Base-by-base conservation (phyloP, 2,113 vertebrate genomes). In the Coptodon rendalli region DNA sequence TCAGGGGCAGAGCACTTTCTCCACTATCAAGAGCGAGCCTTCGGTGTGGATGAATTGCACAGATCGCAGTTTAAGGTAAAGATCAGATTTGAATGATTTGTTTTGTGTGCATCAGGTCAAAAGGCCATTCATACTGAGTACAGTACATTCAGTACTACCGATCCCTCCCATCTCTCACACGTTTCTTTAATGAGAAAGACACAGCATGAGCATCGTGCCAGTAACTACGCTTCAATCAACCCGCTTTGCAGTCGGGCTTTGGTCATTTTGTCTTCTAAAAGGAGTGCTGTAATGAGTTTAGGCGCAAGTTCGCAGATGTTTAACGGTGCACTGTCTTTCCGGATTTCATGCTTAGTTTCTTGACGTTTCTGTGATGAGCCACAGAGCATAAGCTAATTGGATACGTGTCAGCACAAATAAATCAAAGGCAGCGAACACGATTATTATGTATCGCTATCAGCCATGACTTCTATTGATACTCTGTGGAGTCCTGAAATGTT, bases 41-140 rank as follows among this genome's bases (percentile, higher is more conserved):
- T 36, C 90, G 1, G 54, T 86, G 2, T 95, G 94, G 95, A 13
- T 93, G 87, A 84, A 95, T 13, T 95, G 89, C 76, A 56, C 87
- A 2, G 92, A 94, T 19, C 89, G 88, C 29, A 83, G 9, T 52
- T 93, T 94, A 87, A 95, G 95, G 95, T 95, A 94, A 92, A 56
- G n/a, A 9, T 22, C 5, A 9, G 1, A 22, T 36, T 79, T 52
- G 52, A 31, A 27, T 24, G 7, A 57, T 52, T 50, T 76, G 8
- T 80, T 76, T 7, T 5, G n/a, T 66, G 53, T 71, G 31, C 53
- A 59, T 40, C 36, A 5, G 27, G 22, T 76, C 59, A 57, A 14
- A 13, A 27, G 50, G 7, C 7, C 43, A 24, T 9, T 36, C 17
- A 19, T 7, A 29, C 6, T 22, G 50, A 34, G 10, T 27, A 5